Evolutionary conservation across 1,140 invertebrate species (phyloP), one percentile per base, ranked within the genome.

Genomic region (Euura lappo): DNA sequence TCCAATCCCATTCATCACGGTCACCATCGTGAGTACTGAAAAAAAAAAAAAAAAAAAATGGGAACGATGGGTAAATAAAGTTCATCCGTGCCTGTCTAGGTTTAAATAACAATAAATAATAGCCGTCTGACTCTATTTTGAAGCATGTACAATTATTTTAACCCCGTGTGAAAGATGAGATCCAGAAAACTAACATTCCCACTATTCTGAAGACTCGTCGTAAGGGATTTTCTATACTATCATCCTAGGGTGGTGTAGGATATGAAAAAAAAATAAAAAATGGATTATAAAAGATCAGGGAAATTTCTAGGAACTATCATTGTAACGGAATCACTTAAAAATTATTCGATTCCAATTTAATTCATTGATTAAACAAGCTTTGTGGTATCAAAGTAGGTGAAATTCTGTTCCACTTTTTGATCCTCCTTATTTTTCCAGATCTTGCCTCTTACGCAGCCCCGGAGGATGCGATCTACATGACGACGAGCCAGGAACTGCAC

Each of bases 401-500:
- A 74, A 64, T 73, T 66, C 72, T 51, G 6, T 28, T 28, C 28
- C 28, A 28, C 0, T 28, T 28, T 28, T 72, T 46, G 43, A 13
- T 68, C 68, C 51, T 28, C 28, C 28, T 28, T 28, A 28, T 28
- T 75, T 76, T 87, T 87, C 70, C 81, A 89, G 88, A 88, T 86
- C 78, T 88, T 68, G 84, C 85, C 45, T 89, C 86, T 81, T 91
- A 91, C 80, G 88, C 88, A 77, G 88, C 89, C 80, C 90, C 90
- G 71, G 89, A 87, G 75, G 90, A 91, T 80, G 90, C 90, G 71
- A 89, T 91, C 79, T 84, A 90, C 76, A 89, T 90, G 89, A 85
- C 85, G 13, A 84, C 82, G 79, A 88, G 82, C 79, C 85, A 87
- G 76, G 86, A 88, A 83, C 81, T 87, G 73, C 82, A 85, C 78